Evolutionary conservation across 1,140 invertebrate genomes (phyloP).

Genomic region (Galleria mellonella): DNA sequence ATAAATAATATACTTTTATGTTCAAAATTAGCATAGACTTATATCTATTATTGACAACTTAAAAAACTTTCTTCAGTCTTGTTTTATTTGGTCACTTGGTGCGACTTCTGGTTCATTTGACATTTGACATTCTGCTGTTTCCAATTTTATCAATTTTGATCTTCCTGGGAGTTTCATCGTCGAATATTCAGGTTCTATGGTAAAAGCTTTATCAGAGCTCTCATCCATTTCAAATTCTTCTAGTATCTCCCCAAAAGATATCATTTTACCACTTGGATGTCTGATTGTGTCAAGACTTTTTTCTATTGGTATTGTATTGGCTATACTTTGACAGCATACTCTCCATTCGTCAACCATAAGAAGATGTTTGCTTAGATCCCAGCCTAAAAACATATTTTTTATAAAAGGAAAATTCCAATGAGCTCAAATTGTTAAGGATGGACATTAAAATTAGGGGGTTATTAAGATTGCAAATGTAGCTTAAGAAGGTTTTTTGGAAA

Average conservation of each 20-base stretch:
- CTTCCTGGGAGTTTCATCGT: not conserved
- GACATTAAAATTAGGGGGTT: no score
- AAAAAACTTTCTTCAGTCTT: no score
- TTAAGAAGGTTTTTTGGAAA: no score
- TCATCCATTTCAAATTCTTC: not conserved
- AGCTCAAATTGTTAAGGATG: not conserved
- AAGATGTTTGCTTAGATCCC: slow-evolving; percentile 38
- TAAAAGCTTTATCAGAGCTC: slow-evolving; percentile 2
- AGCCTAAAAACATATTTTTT: slow-evolving; percentile 23
- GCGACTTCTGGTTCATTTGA: no score
- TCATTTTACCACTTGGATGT: not conserved
- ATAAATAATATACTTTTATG: no score
- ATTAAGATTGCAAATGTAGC: no score
- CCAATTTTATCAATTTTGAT: no score
- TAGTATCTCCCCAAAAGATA: slow-evolving; percentile 6
- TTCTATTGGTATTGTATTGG: slow-evolving; percentile 1
- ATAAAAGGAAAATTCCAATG: not conserved
- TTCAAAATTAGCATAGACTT: no score
- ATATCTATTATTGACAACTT: no score
- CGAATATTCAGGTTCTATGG: slow-evolving; percentile 3
- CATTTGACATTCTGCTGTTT: no score
- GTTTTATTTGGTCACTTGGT: no score
- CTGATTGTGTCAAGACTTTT: not conserved
- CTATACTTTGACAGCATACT: slow-evolving; percentile 3
- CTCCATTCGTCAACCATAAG: slow-evolving; percentile 40